phyloP scores from a whole-genome alignment of 2,797 vertebrate species.

The Hypotaenidia philippensis region DNA sequence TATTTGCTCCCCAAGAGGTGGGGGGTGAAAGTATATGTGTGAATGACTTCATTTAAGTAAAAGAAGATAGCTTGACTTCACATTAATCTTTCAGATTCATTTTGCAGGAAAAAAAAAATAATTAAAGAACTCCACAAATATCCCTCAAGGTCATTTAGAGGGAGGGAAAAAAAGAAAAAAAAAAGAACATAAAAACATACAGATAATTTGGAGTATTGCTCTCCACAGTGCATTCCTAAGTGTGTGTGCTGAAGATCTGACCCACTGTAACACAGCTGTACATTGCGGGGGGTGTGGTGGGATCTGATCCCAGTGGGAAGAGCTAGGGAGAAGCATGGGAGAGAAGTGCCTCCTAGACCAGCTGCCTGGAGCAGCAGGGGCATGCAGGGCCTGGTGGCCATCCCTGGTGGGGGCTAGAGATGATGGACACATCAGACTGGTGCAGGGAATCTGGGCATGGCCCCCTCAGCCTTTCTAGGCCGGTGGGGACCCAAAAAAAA shows the following conservation, averaged over 20 bases:
- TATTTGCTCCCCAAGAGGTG: background rate
- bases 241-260: background rate
- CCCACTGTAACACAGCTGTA: background rate
- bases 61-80: background rate
- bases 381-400: fast-evolving
- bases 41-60: background rate
- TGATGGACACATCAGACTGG: background rate
- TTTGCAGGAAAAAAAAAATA: background rate
- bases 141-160: slow-evolving; percentile 20
- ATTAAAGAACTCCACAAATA: background rate
- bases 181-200: background rate
- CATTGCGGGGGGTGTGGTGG: background rate
- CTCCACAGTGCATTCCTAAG: background rate
- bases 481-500: background rate
- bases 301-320: background rate
- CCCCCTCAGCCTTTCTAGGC: background rate
- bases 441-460: background rate
- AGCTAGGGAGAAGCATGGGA: background rate
- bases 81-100: background rate
- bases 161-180: background rate
- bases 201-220: slow-evolving; percentile 18
- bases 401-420: background rate
- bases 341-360: fast-evolving
- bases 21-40: background rate
- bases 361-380: background rate